These are phyloP conservation scores for Perognathus longimembris DNA, from an alignment of 2,113 vertebrate genomes.

Conservation along the genomic window DNA sequence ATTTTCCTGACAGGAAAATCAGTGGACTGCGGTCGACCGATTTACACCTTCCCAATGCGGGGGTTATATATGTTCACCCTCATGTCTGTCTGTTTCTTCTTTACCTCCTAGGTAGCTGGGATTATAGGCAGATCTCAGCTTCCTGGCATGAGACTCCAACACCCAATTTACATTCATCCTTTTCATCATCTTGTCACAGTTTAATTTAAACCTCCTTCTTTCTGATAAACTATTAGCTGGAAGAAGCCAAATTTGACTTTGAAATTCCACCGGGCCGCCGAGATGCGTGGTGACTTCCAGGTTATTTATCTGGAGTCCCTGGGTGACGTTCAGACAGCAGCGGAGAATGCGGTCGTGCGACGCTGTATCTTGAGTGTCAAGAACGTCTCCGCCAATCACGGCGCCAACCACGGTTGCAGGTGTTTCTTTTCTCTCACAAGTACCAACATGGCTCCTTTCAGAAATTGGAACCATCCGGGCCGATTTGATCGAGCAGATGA, in stretches of 20 bases:
- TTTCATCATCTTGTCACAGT: neutral
- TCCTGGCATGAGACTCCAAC: too few relatives aligned
- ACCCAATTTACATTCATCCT: neutral
- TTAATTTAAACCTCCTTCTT: neutral
- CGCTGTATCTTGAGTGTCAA: neutral
- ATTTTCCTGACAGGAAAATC: too few relatives aligned
- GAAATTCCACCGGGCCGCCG: neutral
- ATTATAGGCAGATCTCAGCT: too few relatives aligned
- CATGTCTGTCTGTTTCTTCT: too few relatives aligned
- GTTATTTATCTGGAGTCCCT: neutral
- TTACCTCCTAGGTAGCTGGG: too few relatives aligned
- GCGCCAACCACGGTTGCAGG: neutral
- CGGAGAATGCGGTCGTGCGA: neutral
- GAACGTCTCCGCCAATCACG: neutral
- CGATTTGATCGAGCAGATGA: conserved; percentile 98
- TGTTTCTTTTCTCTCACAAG: conserved; percentile 18
- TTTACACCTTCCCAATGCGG: too few relatives aligned
- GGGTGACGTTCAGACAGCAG: neutral
- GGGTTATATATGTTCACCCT: too few relatives aligned
- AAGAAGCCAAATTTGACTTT: neutral
- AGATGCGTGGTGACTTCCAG: neutral
- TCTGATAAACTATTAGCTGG: neutral
- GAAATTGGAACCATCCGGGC: conserved; percentile 98
- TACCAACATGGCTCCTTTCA: conserved; percentile 73
- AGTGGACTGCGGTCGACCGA: too few relatives aligned